A percentile compares a stretch with the other conserved stretches of the same genome.
These are phyloP conservation scores for Penelope pileata DNA, from an alignment of 2,113 vertebrate species.

Conservation along the genomic window DNA sequence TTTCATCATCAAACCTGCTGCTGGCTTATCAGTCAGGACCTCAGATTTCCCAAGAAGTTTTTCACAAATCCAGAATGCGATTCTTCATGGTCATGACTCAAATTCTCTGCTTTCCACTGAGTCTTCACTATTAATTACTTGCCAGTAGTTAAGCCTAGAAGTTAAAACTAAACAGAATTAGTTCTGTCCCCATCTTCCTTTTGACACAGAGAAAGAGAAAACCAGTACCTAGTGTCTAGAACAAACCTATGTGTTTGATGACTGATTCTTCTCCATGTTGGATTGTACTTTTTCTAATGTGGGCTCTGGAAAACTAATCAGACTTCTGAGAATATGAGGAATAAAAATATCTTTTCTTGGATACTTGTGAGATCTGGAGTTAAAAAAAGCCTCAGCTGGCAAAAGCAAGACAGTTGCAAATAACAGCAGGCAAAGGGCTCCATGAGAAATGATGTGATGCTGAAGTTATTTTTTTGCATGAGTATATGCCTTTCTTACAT, in stretches of 20 bases:
- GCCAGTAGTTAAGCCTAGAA: background rate
- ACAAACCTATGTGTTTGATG: background rate
- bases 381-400: conserved; percentile 43
- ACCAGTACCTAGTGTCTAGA: background rate
- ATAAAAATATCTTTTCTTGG: conserved; percentile 50
- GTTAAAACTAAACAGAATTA: background rate
- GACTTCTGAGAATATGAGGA: conserved; percentile 37
- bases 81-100: background rate
- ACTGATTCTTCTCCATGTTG: background rate
- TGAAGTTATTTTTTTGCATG: conserved; percentile 24
- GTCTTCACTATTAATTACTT: background rate
- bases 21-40: background rate
- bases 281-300: background rate
- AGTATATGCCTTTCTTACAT: conserved; percentile 16
- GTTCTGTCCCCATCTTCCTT: background rate
- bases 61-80: background rate
- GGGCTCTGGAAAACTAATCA: conserved; percentile 42
- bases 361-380: conserved; percentile 1
- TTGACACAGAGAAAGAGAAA: background rate
- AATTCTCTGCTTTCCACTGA: background rate
- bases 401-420: conserved; percentile 28
- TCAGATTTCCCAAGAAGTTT: background rate
- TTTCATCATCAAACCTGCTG: background rate
- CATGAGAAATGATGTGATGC: conserved; percentile 36
- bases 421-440: conserved; percentile 13